These are phyloP conservation scores for Ylistrum balloti DNA, from an alignment of 1,140 invertebrate species.

Conservation along the genomic window DNA sequence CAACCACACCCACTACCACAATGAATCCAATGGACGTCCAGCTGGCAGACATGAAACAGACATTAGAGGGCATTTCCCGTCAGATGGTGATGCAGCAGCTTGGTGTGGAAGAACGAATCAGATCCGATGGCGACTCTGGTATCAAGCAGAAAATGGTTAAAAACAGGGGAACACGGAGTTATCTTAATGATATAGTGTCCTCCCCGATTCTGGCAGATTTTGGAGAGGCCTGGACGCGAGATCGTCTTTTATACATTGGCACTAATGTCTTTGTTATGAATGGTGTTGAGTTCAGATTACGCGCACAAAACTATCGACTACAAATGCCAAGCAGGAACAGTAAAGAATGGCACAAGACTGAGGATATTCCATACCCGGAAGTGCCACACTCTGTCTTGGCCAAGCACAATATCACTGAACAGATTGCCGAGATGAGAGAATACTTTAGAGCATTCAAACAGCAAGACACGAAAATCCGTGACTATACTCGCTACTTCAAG, in stretches of 20 bases:
- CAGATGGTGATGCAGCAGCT: conserved; percentile 72
- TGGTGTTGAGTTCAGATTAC: conserved; percentile 77
- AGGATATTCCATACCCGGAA: conserved; percentile 75
- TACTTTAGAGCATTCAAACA: conserved; percentile 76
- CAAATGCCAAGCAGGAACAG: conserved; percentile 66
- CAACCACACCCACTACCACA: conserved; percentile 9
- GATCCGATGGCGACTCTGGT: conserved; percentile 69
- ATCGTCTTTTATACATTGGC: conserved; percentile 72
- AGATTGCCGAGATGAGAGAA: conserved; percentile 75
- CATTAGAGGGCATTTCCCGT: conserved; percentile 55
- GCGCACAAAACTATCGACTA: conserved; percentile 77
- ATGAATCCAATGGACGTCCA: neutral
- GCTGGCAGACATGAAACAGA: conserved; percentile 47
- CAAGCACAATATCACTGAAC: conserved; percentile 68
- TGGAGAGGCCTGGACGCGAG: conserved; percentile 70
- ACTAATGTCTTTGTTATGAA: conserved; percentile 74
- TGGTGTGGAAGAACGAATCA: conserved; percentile 68
- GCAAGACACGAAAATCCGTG: conserved; percentile 64
- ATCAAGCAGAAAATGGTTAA: conserved; percentile 63
- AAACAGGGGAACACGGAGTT: conserved; percentile 59
- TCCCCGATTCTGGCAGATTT: conserved; percentile 53
- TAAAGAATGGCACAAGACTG: conserved; percentile 61
- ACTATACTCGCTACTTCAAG: conserved; percentile 77
- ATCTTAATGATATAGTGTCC: conserved; percentile 52
- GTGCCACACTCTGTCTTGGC: conserved; percentile 72